Percentiles rank a stretch among this genome's conserved stretches.
Conservation (phyloP, 2,888 invertebrate species). For the Caenorhabditis parvicauda region DNA sequence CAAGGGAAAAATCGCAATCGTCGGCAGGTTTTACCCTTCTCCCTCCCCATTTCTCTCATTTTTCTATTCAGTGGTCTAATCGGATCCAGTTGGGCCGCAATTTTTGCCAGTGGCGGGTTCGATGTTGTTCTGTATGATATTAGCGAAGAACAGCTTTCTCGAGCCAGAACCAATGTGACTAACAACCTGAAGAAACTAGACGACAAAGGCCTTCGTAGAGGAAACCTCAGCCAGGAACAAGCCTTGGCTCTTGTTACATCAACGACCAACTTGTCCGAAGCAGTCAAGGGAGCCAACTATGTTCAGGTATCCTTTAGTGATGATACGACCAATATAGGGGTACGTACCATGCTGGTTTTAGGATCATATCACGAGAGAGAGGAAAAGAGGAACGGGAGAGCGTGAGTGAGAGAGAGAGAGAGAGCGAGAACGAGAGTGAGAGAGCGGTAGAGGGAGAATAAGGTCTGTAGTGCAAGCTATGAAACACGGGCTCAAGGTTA, state of each 20-base stretch:
- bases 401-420: too few species aligned
- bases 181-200: conserved; percentile 30
- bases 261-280: conserved; percentile 24
- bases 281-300: conserved; percentile 33
- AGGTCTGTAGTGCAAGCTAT: too few species aligned
- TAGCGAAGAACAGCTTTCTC: conserved; percentile 14
- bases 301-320: too few species aligned
- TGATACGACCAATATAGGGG: too few species aligned
- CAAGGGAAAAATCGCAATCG: conserved; percentile 40
- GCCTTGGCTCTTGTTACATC: conserved; percentile 17
- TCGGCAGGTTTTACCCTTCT: conserved; percentile 32
- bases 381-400: too few species aligned
- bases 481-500: too few species aligned
- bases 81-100: conserved; percentile 93
- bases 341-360: too few species aligned
- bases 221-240: conserved; percentile 44
- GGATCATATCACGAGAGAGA: too few species aligned
- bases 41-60: not conserved
- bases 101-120: conserved; percentile 89
- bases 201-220: conserved; percentile 30
- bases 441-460: too few species aligned
- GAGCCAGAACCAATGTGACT: conserved; percentile 16
- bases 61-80: conserved; percentile 79
- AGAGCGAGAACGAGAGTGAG: too few species aligned
- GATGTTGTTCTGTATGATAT: conserved; percentile 80